Evolutionary conservation across 2,888 invertebrate species (phyloP).

Genomic region (Operophtera brumata): DNA sequence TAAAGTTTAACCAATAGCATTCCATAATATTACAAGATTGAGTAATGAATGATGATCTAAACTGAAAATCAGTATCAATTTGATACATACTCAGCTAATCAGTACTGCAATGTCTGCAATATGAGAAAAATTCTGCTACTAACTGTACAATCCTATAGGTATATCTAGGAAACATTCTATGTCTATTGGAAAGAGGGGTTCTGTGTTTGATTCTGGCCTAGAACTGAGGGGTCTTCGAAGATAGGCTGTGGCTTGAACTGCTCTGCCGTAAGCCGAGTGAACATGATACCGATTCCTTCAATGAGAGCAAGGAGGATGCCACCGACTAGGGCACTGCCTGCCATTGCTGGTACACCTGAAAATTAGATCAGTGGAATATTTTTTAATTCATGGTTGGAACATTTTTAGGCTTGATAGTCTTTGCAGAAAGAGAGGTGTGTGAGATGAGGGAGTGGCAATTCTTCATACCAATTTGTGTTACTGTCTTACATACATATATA

Average conservation of each 20-base stretch:
- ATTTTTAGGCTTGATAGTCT: too few relatives aligned
- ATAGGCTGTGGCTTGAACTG: conserved; percentile 94
- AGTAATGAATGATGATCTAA: neutral
- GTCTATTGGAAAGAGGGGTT: conserved; percentile 60
- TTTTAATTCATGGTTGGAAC: too few relatives aligned
- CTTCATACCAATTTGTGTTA: too few relatives aligned
- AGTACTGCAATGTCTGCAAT: conserved; percentile 1
- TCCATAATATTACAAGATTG: too few relatives aligned
- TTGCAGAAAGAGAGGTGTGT: too few relatives aligned
- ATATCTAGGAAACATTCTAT: conserved; percentile 29
- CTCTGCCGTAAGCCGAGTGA: conserved; percentile 94
- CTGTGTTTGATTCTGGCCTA: conserved; percentile 79
- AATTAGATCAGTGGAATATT: conserved; percentile 18
- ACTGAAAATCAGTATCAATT: neutral
- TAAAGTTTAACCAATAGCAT: too few relatives aligned
- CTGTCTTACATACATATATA: too few relatives aligned
- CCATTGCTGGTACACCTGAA: conserved; percentile 89
- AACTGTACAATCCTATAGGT: conserved; percentile 40
- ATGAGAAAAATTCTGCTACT: conserved; percentile 1
- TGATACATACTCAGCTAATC: conserved; percentile 3
- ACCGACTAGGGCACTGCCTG: conserved; percentile 97
- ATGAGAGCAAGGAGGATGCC: conserved; percentile 97
- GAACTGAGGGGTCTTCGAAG: conserved; percentile 87
- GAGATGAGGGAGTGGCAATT: too few relatives aligned
- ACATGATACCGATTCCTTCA: conserved; percentile 97